These are phyloP conservation scores for Lethrus apterus DNA, from an alignment of 1,140 invertebrate species.

Conservation along the genomic window DNA sequence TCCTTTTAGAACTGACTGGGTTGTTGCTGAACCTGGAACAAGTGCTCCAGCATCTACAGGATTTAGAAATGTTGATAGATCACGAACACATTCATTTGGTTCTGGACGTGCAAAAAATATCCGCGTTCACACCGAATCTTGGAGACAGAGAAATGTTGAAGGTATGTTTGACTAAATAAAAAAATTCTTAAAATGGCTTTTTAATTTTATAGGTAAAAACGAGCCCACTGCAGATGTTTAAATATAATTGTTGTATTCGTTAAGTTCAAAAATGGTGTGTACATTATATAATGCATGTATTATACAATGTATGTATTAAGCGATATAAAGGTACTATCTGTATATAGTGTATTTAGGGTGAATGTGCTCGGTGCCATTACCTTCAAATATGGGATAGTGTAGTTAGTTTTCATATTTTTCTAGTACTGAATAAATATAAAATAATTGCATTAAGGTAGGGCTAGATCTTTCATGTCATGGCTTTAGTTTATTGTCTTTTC, in stretches of 20 bases:
- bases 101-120: conserved; percentile 39
- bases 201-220: conserved; percentile 1
- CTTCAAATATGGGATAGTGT: conserved; percentile 21
- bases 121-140: conserved; percentile 30
- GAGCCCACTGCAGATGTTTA: neutral
- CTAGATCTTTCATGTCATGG: conserved; percentile 17
- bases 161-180: conserved; percentile 9
- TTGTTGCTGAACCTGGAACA: conserved; percentile 30
- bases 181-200: neutral
- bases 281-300: neutral
- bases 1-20: conserved; percentile 24
- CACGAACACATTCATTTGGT: conserved; percentile 37
- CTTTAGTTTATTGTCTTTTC: conserved; percentile 9
- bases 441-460: conserved; percentile 13
- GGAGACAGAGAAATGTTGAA: conserved; percentile 30
- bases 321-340: no score
- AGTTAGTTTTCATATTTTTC: conserved; percentile 33
- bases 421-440: conserved; percentile 21
- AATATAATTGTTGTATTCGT: neutral
- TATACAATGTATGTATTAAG: no score
- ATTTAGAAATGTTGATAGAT: conserved; percentile 29
- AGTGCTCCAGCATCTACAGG: conserved; percentile 35
- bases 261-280: conserved; percentile 3
- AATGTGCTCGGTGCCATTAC: conserved; percentile 32
- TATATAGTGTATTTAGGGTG: conserved; percentile 4